A percentile compares a stretch with the other conserved stretches of the same genome.
phyloP scores from a whole-genome alignment of 1,140 invertebrate species.

The Listronotus oregonensis region DNA sequence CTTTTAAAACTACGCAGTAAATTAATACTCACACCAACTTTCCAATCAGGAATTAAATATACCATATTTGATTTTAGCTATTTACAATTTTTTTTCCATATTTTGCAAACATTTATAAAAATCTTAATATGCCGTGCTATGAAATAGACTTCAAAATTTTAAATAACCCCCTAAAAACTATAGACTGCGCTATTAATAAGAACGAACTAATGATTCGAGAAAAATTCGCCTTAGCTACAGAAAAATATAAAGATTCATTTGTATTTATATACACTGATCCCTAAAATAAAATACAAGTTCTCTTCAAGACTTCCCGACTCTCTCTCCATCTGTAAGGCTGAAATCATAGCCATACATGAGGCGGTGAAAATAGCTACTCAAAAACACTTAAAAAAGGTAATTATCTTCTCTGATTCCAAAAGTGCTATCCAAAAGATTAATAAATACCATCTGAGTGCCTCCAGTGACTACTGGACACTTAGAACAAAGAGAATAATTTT shows the following conservation, averaged over 20 bases:
- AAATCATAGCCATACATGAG: slow-evolving; percentile 27
- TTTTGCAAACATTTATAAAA: slow-evolving; percentile 7
- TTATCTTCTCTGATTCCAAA: slow-evolving; percentile 29
- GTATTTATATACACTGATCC: slow-evolving; percentile 25
- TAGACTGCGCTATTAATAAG: slow-evolving; percentile 9
- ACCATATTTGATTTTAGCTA: slow-evolving; percentile 4
- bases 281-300: slow-evolving; percentile 8
- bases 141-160: slow-evolving; percentile 2
- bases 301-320: slow-evolving; percentile 13
- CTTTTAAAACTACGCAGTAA: slow-evolving; percentile 1
- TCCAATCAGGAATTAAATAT: neutral
- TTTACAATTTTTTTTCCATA: neutral
- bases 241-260: neutral
- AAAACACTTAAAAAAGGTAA: slow-evolving; percentile 22
- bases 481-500: slow-evolving; percentile 16
- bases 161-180: slow-evolving; percentile 2
- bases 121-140: slow-evolving; percentile 7
- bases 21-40: neutral
- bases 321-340: slow-evolving; percentile 20
- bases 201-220: neutral
- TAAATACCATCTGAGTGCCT: neutral
- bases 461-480: slow-evolving; percentile 6
- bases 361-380: neutral
- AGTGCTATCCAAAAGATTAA: slow-evolving; percentile 27
- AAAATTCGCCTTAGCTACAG: slow-evolving; percentile 1